These are phyloP conservation scores for Tetraneura akinire DNA, from an alignment of 1,140 invertebrate species.

Conservation along the genomic window DNA sequence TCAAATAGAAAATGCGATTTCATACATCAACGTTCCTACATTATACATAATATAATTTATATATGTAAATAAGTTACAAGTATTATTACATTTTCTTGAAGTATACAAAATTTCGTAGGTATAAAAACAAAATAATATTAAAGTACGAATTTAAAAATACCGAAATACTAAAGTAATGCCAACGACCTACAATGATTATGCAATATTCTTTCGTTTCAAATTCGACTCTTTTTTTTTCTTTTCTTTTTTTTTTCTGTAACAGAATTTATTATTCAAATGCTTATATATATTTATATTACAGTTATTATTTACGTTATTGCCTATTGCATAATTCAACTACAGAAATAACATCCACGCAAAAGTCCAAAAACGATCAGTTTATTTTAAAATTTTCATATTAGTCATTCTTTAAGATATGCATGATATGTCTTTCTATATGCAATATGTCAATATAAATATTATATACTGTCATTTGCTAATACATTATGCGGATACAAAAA, in stretches of 20 bases:
- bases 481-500: no score
- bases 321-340: conserved; percentile 46
- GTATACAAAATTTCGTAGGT: not conserved
- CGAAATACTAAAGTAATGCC: conserved; percentile 10
- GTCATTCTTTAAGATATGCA: not conserved
- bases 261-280: conserved; percentile 43
- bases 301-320: conserved; percentile 31
- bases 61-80: conserved; percentile 24
- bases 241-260: no score
- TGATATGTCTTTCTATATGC: no score
- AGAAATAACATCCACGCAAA: conserved; percentile 32
- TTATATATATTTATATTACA: not conserved
- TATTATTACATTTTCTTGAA: not conserved
- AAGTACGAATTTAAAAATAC: conserved; percentile 23
- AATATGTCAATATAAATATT: no score
- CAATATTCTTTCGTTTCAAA: conserved; percentile 27
- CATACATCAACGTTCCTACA: conserved; percentile 4
- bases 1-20: conserved; percentile 15
- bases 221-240: conserved; percentile 5
- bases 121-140: conserved; percentile 26
- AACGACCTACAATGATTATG: conserved; percentile 41
- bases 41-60: not conserved
- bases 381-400: not conserved
- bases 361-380: conserved; percentile 25
- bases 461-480: not conserved